Evolutionary conservation across 2,797 vertebrate species (phyloP).

Genomic region (Gephyroberyx darwinii): DNA sequence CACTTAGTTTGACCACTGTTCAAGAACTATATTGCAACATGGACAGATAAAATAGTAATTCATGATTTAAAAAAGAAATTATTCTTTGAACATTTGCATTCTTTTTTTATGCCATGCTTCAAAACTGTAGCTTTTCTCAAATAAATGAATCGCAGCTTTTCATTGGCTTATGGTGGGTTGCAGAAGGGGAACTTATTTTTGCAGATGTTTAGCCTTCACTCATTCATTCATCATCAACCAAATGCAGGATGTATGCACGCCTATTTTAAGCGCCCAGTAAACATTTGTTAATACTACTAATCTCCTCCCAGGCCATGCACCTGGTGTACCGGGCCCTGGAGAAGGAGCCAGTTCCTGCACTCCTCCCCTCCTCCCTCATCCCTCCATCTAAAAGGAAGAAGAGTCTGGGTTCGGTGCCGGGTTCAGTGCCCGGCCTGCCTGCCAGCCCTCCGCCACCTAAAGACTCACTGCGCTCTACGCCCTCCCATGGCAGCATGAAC

Average conservation of each 20-base stretch:
- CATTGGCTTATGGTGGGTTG: background rate
- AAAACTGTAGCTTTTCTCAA: too few relatives aligned
- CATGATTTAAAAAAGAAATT: too few relatives aligned
- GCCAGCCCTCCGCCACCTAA: slow-evolving; percentile 94
- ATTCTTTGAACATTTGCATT: too few relatives aligned
- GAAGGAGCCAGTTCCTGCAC: slow-evolving; percentile 93
- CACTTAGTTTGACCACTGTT: too few relatives aligned
- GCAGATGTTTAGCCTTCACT: background rate
- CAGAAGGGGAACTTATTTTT: too few relatives aligned
- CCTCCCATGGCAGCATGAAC: slow-evolving; percentile 93
- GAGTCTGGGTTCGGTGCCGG: slow-evolving; percentile 79
- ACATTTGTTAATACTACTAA: background rate
- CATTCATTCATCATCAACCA: background rate
- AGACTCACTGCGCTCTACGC: slow-evolving; percentile 94
- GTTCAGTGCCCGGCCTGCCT: slow-evolving; percentile 87
- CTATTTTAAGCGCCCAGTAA: background rate
- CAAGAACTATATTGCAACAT: too few relatives aligned
- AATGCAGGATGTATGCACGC: background rate
- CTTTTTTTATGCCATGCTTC: too few relatives aligned
- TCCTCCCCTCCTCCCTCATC: slow-evolving; percentile 89
- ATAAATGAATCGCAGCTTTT: too few relatives aligned
- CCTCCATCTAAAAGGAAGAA: slow-evolving; percentile 96
- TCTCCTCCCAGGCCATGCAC: slow-evolving; percentile 95
- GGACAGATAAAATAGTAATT: too few relatives aligned
- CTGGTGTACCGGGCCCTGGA: slow-evolving; percentile 97